Evolutionary conservation across 2,888 invertebrate genomes (phyloP).

Genomic region (Bombylius major): DNA sequence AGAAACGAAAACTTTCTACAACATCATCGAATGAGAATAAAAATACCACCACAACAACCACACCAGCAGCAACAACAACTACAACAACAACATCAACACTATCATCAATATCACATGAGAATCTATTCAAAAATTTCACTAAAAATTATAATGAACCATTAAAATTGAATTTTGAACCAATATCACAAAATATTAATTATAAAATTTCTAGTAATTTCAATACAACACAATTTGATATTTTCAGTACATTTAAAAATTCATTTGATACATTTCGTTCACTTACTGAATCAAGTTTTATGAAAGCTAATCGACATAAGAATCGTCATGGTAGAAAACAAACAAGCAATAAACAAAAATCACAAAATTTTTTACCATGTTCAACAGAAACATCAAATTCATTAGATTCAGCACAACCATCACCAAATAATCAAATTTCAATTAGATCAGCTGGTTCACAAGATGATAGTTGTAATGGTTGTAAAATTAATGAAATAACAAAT

Average conservation of each 20-base stretch:
- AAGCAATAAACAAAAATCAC: too few relatives aligned
- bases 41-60: neutral
- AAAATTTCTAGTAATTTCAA: conserved; percentile 10
- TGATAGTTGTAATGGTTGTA: neutral
- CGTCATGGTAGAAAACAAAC: neutral
- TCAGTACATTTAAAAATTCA: conserved; percentile 8
- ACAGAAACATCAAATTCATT: conserved; percentile 12
- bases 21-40: neutral
- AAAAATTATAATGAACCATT: conserved; percentile 5
- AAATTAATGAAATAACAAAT: neutral
- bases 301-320: neutral
- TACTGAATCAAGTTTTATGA: conserved; percentile 10
- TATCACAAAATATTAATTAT: conserved; percentile 3
- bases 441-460: too few relatives aligned
- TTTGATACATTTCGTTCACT: conserved; percentile 12
- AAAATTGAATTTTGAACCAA: conserved; percentile 8
- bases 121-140: conserved; percentile 7
- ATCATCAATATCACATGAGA: conserved; percentile 1
- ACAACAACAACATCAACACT: neutral
- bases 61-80: neutral
- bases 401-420: conserved; percentile 2
- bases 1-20: neutral
- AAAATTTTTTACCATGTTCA: neutral
- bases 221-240: conserved; percentile 7
- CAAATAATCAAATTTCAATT: neutral